These are phyloP conservation scores for Phaedon cochleariae DNA, from an alignment of 2,888 invertebrate genomes.

Conservation along the genomic window DNA sequence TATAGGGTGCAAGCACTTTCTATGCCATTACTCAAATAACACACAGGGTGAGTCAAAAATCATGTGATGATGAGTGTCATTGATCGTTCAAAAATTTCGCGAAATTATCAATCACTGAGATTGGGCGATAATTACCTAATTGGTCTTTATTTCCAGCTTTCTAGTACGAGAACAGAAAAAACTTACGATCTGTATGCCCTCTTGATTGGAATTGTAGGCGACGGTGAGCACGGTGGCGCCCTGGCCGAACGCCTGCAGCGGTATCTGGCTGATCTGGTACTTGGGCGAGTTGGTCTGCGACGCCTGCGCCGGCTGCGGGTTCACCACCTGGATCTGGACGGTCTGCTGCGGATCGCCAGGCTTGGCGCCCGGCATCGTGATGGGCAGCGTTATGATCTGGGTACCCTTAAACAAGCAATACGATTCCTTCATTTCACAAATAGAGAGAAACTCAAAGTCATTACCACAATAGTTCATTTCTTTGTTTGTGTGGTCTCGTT, in stretches of 20 bases:
- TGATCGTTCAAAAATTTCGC: too few relatives aligned
- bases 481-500: background rate
- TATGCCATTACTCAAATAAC: too few relatives aligned
- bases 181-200: constrained; percentile 69
- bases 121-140: too few relatives aligned
- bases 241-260: constrained; percentile 78
- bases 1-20: too few relatives aligned
- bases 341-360: constrained; percentile 80
- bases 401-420: constrained; percentile 56
- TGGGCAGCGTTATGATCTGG: constrained; percentile 80
- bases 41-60: too few relatives aligned
- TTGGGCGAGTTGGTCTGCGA: constrained; percentile 70
- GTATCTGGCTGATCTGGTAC: constrained; percentile 78
- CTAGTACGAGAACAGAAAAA: background rate
- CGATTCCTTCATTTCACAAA: background rate
- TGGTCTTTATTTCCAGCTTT: too few relatives aligned
- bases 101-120: too few relatives aligned
- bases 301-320: constrained; percentile 55
- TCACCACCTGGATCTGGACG: constrained; percentile 75
- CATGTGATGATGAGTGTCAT: too few relatives aligned
- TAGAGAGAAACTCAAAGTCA: too few relatives aligned
- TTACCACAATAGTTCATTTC: too few relatives aligned
- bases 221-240: constrained; percentile 77
- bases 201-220: constrained; percentile 72
- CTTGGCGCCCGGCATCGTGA: constrained; percentile 78